Base-by-base conservation (phyloP, 2,113 vertebrate species). In the Tyrannus savana region DNA sequence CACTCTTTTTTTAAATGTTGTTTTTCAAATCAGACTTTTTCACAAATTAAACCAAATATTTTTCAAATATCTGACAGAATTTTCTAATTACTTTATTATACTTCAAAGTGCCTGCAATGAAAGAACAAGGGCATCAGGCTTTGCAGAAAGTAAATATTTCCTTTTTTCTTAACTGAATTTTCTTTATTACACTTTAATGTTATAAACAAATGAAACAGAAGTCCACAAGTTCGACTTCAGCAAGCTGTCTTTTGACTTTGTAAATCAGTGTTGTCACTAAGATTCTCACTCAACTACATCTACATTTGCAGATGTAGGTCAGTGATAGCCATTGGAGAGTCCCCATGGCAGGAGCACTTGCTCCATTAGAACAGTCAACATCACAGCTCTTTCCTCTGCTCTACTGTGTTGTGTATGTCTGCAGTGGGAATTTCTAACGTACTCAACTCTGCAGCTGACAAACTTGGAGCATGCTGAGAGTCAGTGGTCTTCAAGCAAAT, bases 381-480 rank as follows among this genome's bases (percentile, higher is more conserved):
- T 50, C 39, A 60, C 21, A 78, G 52, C 35, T 84, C 64, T 14
- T 53, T 74, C 73, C 60, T 84, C 33, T 46, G 41, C 24, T 62
- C 31, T 47, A 0, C 7, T 55, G 9, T 3, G 9, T 2, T 6
- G 33, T 28, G 5, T 42, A 5, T 44, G 47, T 33, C 5, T 39
- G 31, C 4, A 14, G 12, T 63, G 33, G 52, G 56, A 72, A 44
- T 72, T 76, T 74, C 22, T 79, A 52, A 64, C 25, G n/a, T 52
- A 5, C 6, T 94, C 41, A 35, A 22, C 6, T 52, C 59, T 46
- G 33, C 41, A 55, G 21, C 24, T 56, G 56, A 16, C 44, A 82
- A 82, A 81, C 24, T 7, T 49, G 46, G 25, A 14, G 2, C 30
- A 14, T 15, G 22, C 58, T 82, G 92, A 84, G 28, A 58, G 41